Conservation (phyloP, 2,113 vertebrate genomes). For the Damaliscus lunatus region DNA sequence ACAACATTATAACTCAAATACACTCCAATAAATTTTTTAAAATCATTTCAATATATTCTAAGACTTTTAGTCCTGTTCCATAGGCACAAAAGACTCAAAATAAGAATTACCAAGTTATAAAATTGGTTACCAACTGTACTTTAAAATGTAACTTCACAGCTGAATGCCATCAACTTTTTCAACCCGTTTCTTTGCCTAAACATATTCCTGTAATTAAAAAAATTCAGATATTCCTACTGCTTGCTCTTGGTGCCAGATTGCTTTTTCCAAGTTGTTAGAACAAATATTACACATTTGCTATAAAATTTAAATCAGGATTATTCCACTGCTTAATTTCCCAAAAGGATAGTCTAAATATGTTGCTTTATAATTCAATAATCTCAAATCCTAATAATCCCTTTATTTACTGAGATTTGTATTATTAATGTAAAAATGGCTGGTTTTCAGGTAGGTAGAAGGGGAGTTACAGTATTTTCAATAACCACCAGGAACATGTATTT, state of each 20-base stretch:
- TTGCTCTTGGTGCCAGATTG: constrained; percentile 71
- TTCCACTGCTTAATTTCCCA: constrained; percentile 76
- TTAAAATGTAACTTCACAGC: constrained; percentile 1
- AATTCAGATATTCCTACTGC: not conserved
- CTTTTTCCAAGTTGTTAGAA: constrained; percentile 73
- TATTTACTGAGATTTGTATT: constrained; percentile 45
- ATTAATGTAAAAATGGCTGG: constrained; percentile 44
- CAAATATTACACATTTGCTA: constrained; percentile 72
- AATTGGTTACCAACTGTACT: not conserved
- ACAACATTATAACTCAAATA: not conserved
- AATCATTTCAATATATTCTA: not conserved
- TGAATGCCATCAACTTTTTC: not conserved
- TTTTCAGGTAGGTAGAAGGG: not conserved
- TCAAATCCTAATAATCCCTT: constrained; percentile 64
- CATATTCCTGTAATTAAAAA: not conserved
- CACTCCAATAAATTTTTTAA: not conserved
- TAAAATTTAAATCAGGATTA: constrained; percentile 83
- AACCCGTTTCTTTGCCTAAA: constrained; percentile 10
- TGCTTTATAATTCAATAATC: constrained; percentile 26
- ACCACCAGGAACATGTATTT: not conserved
- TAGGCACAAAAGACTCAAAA: not conserved
- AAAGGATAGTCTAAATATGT: constrained; percentile 70
- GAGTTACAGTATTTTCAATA: not conserved
- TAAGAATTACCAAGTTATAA: not conserved
- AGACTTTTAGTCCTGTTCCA: not conserved